Evolutionary conservation across 2,888 invertebrate species (phyloP).

Genomic region (Amorpha juglandis): DNA sequence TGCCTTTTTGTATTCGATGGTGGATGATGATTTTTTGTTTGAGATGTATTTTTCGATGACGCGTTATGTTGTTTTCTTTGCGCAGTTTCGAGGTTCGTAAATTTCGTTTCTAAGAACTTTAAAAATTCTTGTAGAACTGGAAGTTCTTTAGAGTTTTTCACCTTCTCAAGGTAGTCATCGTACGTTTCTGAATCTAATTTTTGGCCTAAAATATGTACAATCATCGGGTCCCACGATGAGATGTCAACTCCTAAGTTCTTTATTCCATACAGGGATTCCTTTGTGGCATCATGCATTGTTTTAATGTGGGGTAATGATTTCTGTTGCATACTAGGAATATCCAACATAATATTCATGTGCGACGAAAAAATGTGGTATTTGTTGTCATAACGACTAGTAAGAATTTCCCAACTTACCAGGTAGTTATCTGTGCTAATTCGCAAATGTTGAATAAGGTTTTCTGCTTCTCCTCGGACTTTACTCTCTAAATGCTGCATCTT

Average conservation of each 20-base stretch:
- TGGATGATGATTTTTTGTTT: no score
- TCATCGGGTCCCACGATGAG: no score
- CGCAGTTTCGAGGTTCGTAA: no score
- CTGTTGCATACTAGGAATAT: neutral
- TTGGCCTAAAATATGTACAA: no score
- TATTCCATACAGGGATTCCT: neutral
- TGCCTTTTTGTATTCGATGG: neutral
- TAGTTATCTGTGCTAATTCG: slow-evolving; percentile 38
- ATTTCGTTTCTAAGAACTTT: no score
- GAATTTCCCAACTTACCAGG: slow-evolving; percentile 35
- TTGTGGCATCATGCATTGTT: neutral
- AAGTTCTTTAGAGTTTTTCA: no score
- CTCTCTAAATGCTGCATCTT: slow-evolving; percentile 35
- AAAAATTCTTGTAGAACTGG: no score
- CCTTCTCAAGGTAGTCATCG: no score
- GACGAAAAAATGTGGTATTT: slow-evolving; percentile 30
- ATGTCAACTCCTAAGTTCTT: no score
- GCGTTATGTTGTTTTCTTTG: no score
- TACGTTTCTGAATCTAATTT: no score
- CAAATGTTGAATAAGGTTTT: slow-evolving; percentile 37
- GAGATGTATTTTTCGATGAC: no score
- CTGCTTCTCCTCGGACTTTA: slow-evolving; percentile 37
- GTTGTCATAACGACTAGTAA: slow-evolving; percentile 21
- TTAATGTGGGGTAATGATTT: neutral
- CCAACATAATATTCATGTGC: slow-evolving; percentile 18